Percentiles rank a stretch among this genome's conserved stretches.
Conservation (phyloP, 2,888 invertebrate genomes). For the Diploptera punctata region DNA sequence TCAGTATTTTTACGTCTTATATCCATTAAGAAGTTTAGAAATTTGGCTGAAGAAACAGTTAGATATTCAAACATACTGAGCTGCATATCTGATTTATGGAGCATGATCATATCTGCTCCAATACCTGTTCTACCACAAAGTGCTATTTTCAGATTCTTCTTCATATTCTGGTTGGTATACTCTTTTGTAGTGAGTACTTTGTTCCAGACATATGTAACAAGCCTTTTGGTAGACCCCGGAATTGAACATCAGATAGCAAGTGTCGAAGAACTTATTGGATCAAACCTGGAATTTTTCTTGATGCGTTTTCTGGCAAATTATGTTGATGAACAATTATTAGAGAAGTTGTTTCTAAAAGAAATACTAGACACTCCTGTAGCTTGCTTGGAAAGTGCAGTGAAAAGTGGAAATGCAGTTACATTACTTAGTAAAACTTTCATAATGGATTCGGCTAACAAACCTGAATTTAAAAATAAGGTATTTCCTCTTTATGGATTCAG, state of each 20-base stretch:
- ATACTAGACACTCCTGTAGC: too few relatives aligned
- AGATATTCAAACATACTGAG: background rate
- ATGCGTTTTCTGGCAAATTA: background rate
- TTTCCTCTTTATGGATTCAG: too few relatives aligned
- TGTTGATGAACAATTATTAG: too few relatives aligned
- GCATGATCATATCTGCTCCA: background rate
- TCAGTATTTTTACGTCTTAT: background rate
- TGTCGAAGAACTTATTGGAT: background rate
- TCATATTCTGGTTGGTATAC: background rate
- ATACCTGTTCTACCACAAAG: background rate
- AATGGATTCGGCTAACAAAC: too few relatives aligned
- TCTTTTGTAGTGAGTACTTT: background rate
- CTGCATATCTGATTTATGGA: background rate
- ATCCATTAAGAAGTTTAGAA: background rate
- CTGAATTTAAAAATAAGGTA: too few relatives aligned
- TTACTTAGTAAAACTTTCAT: too few relatives aligned
- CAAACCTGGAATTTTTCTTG: background rate
- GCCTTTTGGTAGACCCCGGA: background rate
- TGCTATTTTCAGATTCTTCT: background rate
- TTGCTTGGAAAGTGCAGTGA: too few relatives aligned
- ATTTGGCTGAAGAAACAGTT: background rate
- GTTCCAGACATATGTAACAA: slow-evolving; percentile 3
- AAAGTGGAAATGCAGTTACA: too few relatives aligned
- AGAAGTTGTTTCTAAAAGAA: too few relatives aligned
- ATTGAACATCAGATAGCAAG: background rate